Conservation (phyloP, 2,888 invertebrate genomes). For the Nemoura dubitans region DNA sequence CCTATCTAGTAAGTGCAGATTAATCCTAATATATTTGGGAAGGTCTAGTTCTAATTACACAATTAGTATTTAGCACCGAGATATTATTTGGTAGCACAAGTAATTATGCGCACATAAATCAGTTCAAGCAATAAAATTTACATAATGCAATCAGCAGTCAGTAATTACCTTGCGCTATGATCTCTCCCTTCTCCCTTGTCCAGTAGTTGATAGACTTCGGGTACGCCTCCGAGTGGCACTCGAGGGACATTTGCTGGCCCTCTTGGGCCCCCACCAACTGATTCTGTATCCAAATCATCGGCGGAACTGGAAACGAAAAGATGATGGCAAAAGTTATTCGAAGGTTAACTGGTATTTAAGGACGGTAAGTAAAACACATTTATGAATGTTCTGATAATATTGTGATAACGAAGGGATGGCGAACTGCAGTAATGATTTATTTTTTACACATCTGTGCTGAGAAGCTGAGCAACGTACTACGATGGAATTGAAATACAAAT, state of each 20-base stretch:
- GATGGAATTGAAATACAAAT: too few relatives aligned
- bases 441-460: too few relatives aligned
- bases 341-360: too few relatives aligned
- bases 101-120: neutral
- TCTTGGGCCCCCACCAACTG: constrained; percentile 65
- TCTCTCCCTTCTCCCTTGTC: constrained; percentile 64
- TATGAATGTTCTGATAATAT: too few relatives aligned
- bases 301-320: constrained; percentile 62
- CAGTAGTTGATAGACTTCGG: constrained; percentile 69
- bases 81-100: neutral
- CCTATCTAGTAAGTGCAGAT: neutral
- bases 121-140: neutral
- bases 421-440: too few relatives aligned
- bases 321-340: neutral
- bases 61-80: neutral
- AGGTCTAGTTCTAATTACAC: neutral
- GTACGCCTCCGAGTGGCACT: constrained; percentile 67
- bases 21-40: neutral
- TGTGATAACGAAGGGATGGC: too few relatives aligned
- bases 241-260: constrained; percentile 64
- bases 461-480: too few relatives aligned
- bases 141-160: neutral
- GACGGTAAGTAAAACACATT: too few relatives aligned
- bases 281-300: constrained; percentile 67
- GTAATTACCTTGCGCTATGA: constrained; percentile 63